Evolutionary conservation across 1,140 invertebrate species (phyloP), one percentile per base, ranked within the genome.

Genomic region (Pseudomyrmex flavicornis): DNA sequence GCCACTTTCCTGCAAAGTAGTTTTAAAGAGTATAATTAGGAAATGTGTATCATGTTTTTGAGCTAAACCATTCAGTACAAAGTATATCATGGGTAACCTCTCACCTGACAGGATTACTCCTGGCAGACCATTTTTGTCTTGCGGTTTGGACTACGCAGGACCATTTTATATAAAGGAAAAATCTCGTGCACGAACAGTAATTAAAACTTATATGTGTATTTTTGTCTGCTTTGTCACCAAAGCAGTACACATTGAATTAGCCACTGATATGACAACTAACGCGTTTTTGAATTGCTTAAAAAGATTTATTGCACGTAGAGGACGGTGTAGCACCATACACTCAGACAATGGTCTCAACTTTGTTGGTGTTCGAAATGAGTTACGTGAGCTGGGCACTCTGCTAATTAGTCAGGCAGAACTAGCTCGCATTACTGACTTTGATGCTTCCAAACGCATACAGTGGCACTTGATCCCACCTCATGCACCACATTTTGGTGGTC

Each of bases 381-480:
- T 58, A 2, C n/a, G 4, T 2, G 56, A 58, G 7, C 17, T 58
- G 17, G n/a, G 56, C 15, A 2, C n/a, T 5, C 1, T 58, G 9
- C n/a, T 58, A 9, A 8, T 0, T 2, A 20, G n/a, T 0, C 0
- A 10, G 17, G n/a, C 56, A 17, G 9, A 20, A 1, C 8, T 2
- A 5, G 9, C 0, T 7, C 2, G 8, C 1, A 8, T 2, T 7
- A 2, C 1, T 22, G 2, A 48, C 0, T 48, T 48, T n/a, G 4
- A 9, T 0, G 17, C 8, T 4, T 8, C n/a, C 0, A 0, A 17
- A 1, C 15, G n/a, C 0, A 58, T 58, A 0, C n/a, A 17, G 9
- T 58, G 56, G 56, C 56, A 20, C 8, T 7, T 17, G 1, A 58
- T 58, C 4, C 56, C 56, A 4, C 15, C n/a, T 2, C 17, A 58